Evolutionary conservation across 37 sponge, comb jelly and placozoan genomes (phyloP), one percentile per base, ranked within the genome.

Genomic region (Haliclona indistincta): DNA sequence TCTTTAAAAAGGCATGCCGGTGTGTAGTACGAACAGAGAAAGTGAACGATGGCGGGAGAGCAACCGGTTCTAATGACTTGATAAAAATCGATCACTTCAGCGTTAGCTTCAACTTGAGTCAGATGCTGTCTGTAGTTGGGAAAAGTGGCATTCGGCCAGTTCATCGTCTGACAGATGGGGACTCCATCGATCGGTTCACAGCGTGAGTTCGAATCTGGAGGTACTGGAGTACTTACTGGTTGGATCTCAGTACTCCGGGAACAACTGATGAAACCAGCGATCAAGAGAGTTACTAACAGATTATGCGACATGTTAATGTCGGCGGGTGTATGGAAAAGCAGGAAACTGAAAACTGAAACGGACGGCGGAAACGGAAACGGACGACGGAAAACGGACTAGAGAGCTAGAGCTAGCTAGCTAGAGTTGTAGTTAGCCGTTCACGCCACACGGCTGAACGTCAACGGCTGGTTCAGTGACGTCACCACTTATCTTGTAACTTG

Each of bases 11-110:
- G 29, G 54, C 92, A 91, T 28, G 70, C 71, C 8, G 92, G 92
- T 43, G 87, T 73, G 70, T 91, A 91, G 13, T 86, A 68, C 3
- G 87, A 33, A 47, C 92, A 91, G 29, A 91, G 78, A 26, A 86
- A 79, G 56, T 82, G 83, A 26, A 91, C 74, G 43, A 91, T 75
- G 56, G 92, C 87, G 37, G 73, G 67, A 34, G 92, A 91, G 56
- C 92, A 91, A 0, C 28, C 56, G 4, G 37, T 7, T 6, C 30
- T 7, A 36, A 41, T 43, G 5, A 80, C 62, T 22, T 71, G 58
- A 17, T 30, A 38, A 66, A 80, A 90, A 37, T 81, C 66, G 1
- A 30, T 25, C 2, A 85, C 60, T 64, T 90, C 91, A 5, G 10
- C 25, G 62, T 71, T 71, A 25, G 83, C 83, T 6, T 65, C 72